Conservation (phyloP, 1,140 invertebrate species). For the Lasioglossum baleicum region DNA sequence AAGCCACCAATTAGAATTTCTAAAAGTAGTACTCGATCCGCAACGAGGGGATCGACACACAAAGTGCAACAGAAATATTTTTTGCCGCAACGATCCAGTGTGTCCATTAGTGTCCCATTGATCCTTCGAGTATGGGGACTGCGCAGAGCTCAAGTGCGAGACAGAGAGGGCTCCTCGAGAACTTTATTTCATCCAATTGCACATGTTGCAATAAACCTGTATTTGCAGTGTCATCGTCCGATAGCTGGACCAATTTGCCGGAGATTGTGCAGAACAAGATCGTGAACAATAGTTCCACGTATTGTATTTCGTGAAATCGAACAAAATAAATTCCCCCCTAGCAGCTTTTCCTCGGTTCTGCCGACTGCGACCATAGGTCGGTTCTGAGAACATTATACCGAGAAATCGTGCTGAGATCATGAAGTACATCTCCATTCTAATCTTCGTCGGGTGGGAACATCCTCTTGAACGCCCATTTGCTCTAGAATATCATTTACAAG, state of each 20-base stretch:
- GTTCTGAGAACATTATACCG: no score
- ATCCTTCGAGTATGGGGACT: not conserved
- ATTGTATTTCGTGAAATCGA: not conserved
- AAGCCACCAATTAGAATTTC: no score
- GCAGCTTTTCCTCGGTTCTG: not conserved
- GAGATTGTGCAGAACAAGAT: not conserved
- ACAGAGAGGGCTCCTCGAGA: not conserved
- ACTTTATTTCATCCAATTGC: not conserved
- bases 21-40: no score
- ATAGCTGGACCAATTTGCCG: conserved; percentile 3
- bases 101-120: not conserved
- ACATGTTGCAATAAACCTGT: not conserved
- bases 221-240: conserved; percentile 2
- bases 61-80: no score
- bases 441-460: no score
- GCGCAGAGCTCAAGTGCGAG: not conserved
- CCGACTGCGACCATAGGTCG: no score
- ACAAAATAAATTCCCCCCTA: not conserved
- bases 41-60: no score
- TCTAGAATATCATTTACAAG: no score
- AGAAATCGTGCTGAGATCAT: no score
- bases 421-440: no score
- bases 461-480: no score
- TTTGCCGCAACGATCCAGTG: not conserved
- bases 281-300: not conserved